Conservation (phyloP, 2,113 vertebrate species). For the Delphinapterus leucas region DNA sequence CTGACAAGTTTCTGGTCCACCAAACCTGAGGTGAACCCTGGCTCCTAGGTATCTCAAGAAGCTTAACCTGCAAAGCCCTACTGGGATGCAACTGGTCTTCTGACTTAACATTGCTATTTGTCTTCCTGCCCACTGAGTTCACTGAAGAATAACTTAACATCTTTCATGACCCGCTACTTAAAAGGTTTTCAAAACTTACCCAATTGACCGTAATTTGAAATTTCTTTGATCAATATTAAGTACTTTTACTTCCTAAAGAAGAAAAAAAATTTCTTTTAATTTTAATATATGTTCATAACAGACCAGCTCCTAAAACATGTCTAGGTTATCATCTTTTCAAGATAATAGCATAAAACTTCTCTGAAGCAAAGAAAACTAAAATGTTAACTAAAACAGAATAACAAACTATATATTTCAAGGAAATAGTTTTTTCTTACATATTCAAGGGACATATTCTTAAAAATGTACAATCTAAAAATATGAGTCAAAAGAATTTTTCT, state of each 20-base stretch:
- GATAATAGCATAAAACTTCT: background rate
- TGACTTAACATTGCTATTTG: background rate
- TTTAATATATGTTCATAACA: background rate
- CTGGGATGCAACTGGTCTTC: background rate
- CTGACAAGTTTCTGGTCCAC: background rate
- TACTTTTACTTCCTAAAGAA: constrained; percentile 94
- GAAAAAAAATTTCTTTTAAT: constrained; percentile 43
- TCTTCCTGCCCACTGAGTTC: background rate
- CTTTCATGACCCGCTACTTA: background rate
- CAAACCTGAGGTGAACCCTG: background rate
- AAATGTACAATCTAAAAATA: constrained; percentile 21
- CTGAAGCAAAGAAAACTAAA: constrained; percentile 47
- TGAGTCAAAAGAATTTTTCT: background rate
- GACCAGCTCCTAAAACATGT: background rate
- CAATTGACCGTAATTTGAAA: constrained; percentile 94
- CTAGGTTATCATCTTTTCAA: constrained; percentile 5
- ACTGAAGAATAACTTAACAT: constrained; percentile 16
- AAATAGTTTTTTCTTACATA: background rate
- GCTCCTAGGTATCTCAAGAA: background rate
- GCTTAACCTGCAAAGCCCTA: background rate
- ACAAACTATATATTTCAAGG: constrained; percentile 17
- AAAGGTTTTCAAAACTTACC: constrained; percentile 83
- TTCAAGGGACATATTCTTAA: background rate
- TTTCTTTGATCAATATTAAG: constrained; percentile 88
- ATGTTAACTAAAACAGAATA: background rate